A percentile compares a stretch with the other conserved stretches of the same genome.
Conservation (phyloP, 2,797 vertebrate genomes). For the Poeciliopsis paucimaculata region DNA sequence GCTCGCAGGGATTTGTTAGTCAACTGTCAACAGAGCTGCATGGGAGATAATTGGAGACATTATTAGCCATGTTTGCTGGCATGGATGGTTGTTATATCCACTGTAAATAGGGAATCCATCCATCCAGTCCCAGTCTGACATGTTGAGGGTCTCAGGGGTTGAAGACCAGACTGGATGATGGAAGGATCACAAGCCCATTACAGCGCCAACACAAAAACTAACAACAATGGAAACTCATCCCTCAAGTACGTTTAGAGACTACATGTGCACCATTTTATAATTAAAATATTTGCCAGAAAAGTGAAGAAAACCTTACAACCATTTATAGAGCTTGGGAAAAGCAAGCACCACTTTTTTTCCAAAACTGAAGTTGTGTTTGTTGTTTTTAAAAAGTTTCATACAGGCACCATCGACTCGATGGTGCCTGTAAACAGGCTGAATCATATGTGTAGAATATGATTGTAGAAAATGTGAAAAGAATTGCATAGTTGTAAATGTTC, state of each 20-base stretch:
- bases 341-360: background rate
- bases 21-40: conserved; percentile 2
- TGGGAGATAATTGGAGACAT: conserved; percentile 2
- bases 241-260: background rate
- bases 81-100: background rate
- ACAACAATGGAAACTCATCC: background rate
- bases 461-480: background rate
- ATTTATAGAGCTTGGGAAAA: background rate
- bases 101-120: background rate
- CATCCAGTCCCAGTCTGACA: background rate
- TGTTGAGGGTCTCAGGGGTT: background rate
- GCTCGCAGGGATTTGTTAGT: background rate
- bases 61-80: background rate
- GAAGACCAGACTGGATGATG: background rate
- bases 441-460: background rate
- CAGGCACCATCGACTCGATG: background rate
- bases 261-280: background rate
- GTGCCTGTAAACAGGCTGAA: background rate
- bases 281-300: background rate
- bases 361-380: background rate
- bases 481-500: background rate
- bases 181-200: background rate
- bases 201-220: background rate
- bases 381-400: background rate
- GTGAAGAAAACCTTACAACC: background rate